Conservation (phyloP, 2,888 invertebrate genomes). For the Leptinotarsa haldemani region DNA sequence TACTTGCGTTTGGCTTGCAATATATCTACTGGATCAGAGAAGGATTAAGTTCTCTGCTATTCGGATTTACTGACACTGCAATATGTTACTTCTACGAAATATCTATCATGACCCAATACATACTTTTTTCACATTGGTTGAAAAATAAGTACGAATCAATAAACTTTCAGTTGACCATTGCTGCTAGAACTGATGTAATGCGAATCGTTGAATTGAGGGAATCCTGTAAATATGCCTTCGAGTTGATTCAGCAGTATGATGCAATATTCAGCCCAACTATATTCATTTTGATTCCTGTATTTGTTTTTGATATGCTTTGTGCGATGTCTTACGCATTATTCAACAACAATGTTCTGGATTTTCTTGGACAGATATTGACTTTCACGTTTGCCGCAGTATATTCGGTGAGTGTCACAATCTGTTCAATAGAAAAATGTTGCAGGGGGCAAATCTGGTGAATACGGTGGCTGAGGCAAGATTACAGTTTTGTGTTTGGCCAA, state of each 20-base stretch:
- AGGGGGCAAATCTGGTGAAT: too few relatives aligned
- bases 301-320: not conserved
- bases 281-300: not conserved
- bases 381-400: not conserved
- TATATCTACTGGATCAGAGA: not conserved
- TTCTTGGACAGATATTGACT: constrained; percentile 1
- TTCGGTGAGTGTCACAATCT: not conserved
- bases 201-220: not conserved
- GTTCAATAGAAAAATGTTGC: too few relatives aligned
- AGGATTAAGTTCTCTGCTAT: not conserved
- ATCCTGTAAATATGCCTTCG: not conserved
- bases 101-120: not conserved
- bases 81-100: constrained; percentile 7
- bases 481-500: too few relatives aligned
- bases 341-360: constrained; percentile 2
- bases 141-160: constrained; percentile 2
- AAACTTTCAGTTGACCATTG: not conserved
- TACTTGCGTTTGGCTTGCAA: not conserved
- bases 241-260: not conserved
- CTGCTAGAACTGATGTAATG: not conserved
- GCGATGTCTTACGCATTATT: constrained; percentile 11
- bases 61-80: not conserved
- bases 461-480: too few relatives aligned
- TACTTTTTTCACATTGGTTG: constrained; percentile 1
- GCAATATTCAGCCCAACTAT: not conserved